Evolutionary conservation across 2,888 invertebrate species (phyloP).

Genomic region (Heteropelma amictum): DNA sequence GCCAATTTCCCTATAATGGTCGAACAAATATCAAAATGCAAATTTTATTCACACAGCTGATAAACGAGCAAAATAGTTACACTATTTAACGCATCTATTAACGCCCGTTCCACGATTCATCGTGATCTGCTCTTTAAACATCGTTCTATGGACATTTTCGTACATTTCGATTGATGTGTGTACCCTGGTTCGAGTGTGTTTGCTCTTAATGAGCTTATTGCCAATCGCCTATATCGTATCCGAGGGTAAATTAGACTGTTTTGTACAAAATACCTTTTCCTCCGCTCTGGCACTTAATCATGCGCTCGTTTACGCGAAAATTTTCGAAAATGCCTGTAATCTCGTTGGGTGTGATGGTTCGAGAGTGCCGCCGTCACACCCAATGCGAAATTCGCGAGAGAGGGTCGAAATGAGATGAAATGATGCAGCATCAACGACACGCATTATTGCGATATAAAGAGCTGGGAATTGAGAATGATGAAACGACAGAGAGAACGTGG

Average conservation of each 20-base stretch:
- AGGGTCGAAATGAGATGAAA: constrained; percentile 20
- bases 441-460: constrained; percentile 21
- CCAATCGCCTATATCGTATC: too few species aligned
- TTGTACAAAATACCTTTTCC: constrained; percentile 34
- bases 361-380: too few species aligned
- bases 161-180: constrained; percentile 38
- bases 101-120: constrained; percentile 37
- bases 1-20: constrained; percentile 44
- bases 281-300: background rate
- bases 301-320: constrained; percentile 32
- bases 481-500: background rate
- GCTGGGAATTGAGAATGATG: constrained; percentile 1
- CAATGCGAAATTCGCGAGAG: too few species aligned
- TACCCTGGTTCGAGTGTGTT: constrained; percentile 13
- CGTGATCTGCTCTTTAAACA: background rate
- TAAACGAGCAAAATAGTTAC: constrained; percentile 45
- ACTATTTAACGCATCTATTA: constrained; percentile 18
- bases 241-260: constrained; percentile 35
- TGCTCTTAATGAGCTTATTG: too few species aligned
- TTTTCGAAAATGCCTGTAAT: constrained; percentile 42
- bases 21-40: constrained; percentile 62
- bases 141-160: background rate
- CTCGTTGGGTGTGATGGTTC: constrained; percentile 16
- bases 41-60: constrained; percentile 36
- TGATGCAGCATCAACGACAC: constrained; percentile 22